Evolutionary conservation across 2,888 invertebrate genomes (phyloP), one percentile per base, ranked within the genome.

Genomic region (Polydesmus complanatus): DNA sequence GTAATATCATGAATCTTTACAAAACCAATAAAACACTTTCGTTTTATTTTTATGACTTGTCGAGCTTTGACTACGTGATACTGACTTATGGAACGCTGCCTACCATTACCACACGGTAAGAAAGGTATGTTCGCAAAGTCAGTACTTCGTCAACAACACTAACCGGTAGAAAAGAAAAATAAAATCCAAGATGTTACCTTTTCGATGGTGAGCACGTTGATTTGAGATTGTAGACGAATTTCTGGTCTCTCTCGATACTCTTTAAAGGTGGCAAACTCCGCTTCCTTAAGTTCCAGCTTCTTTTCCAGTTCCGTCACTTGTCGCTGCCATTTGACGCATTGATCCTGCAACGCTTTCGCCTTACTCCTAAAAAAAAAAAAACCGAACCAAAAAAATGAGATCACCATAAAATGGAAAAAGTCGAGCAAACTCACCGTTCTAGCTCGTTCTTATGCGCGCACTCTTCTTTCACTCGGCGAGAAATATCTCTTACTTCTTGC

Each of bases 401-500:
- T 37, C 14, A 14, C 14, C 37, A 37, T 14, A 37, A 8, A 14
- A 37, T 37, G 5, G 37, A 8, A 8, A 14, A 37, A 8, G 37
- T 37, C 37, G 14, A 14, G 14, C 37, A 5, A 14, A n/a, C 2
- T 62, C 66, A 75, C 74, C 69, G 73, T 65, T 75, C 73, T 2
- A 75, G 65, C 26, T 70, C 67, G 23, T 74, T 66, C 56, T 70
- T 68, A 65, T 75, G 74, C 56, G 73, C 72, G 66, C 71, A 74
- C 62, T 76, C 74, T 50, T 73, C 72, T 65, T 73, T 71, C 67
- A 74, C 67, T 51, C 74, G 65, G 8, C 71, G 67, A 11, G 74
- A 74, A 1, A 73, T 73, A 60, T 74, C 74, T 60, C 73, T 72
- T 67, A 74, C 68, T 64, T 75, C 75, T 58, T 60, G 61, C 21